Base-by-base conservation (phyloP, 2,113 vertebrate genomes). In the Toxotes chatareus region DNA sequence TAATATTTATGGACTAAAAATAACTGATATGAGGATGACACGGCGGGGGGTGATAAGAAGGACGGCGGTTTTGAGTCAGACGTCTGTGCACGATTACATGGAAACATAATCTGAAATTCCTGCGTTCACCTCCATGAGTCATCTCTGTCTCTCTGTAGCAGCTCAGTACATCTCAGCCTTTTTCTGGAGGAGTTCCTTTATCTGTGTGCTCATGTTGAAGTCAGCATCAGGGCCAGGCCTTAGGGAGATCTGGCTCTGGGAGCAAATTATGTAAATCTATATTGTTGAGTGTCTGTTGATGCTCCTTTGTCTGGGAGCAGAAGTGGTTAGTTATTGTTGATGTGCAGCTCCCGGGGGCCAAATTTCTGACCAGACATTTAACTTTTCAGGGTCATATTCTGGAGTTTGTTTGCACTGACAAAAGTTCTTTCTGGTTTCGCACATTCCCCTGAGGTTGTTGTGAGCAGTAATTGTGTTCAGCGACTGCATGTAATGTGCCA, bases 211-310 rank as follows among this genome's bases (percentile, higher is more conserved):
- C 27, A 13, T 3, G 17, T 21, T 31, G n/a, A 63, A 61, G 62
- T 60, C 74, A 17, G 73, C 63, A 74, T 64, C 46, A 6, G 5
- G 40, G 55, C 14, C 44, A 3, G 27, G 42, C 75, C 61, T 44
- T 4, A 27, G 57, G 62, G 32, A 27, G 27, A 27, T 27, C 27
- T 27, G 27, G 27, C 27, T 27, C 27, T 27, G 27, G 27, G 63
- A 56, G 40, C 27, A 69, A 79, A 70, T 75, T 55, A 85, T 88
- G 76, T 23, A 81, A 83, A 83, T 88, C 32, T 60, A 4, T 14
- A 13, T 38, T 67, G 64, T 59, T 47, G 14, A 6, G 11, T 51
- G 10, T 55, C 44, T 62, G 36, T 73, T 4, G 53, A 67, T 19
- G 12, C 44, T 36, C 12, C 61, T 65, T 66, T 38, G 62, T 65